These are phyloP conservation scores for Rhinichthys klamathensis DNA, from an alignment of 2,113 vertebrate genomes.

Conservation along the genomic window DNA sequence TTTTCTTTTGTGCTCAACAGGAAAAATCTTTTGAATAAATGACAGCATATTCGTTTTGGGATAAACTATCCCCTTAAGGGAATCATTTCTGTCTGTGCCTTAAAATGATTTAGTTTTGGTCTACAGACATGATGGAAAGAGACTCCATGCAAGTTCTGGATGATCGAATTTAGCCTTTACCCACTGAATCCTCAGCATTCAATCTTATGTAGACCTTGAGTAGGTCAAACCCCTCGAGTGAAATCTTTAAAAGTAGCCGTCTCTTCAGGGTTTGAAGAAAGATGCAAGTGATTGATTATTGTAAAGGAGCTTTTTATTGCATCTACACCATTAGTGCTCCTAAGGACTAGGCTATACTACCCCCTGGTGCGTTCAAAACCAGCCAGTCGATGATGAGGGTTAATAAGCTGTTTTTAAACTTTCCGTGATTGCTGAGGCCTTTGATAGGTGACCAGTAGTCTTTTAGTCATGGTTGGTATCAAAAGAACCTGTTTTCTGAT, in stretches of 20 bases:
- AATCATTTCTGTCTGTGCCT: neutral
- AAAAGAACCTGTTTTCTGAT: conserved; percentile 54
- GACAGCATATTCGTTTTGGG: neutral
- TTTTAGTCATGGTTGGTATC: conserved; percentile 39
- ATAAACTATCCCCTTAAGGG: neutral
- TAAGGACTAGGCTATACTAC: conserved; percentile 54
- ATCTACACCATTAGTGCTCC: conserved; percentile 61
- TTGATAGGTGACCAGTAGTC: conserved; percentile 57
- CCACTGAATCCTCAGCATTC: conserved; percentile 56
- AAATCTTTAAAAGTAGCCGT: conserved; percentile 61
- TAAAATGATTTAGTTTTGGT: neutral
- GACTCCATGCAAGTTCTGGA: conserved; percentile 30
- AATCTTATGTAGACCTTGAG: conserved; percentile 61
- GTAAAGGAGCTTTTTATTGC: conserved; percentile 66
- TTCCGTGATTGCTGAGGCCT: conserved; percentile 34
- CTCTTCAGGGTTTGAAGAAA: conserved; percentile 66
- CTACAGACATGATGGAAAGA: conserved; percentile 4
- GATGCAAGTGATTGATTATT: conserved; percentile 68
- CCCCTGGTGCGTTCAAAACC: conserved; percentile 66
- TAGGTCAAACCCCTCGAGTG: conserved; percentile 59
- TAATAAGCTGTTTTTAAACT: conserved; percentile 65
- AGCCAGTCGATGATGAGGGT: conserved; percentile 56
- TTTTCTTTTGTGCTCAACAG: neutral
- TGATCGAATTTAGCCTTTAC: conserved; percentile 62
- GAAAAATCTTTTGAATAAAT: neutral